Evolutionary conservation across 1,140 invertebrate species (phyloP).

Genomic region (Drusus annulatus): DNA sequence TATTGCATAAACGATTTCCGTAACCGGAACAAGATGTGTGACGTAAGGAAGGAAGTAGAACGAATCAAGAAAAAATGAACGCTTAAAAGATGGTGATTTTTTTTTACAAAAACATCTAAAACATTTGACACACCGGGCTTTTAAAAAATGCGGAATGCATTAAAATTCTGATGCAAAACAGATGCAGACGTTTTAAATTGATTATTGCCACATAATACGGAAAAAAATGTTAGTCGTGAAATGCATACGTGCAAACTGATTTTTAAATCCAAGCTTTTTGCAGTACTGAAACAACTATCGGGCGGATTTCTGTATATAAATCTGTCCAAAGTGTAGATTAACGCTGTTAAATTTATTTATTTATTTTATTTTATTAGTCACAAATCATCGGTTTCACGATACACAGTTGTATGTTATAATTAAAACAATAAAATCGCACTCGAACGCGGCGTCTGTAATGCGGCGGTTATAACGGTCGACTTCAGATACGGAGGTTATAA

Average conservation of each 20-base stretch:
- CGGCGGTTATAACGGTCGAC: too few species aligned
- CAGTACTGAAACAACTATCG: neutral
- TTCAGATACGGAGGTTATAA: too few species aligned
- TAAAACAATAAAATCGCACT: too few species aligned
- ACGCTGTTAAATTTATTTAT: neutral
- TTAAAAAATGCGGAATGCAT: neutral
- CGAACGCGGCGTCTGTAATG: too few species aligned
- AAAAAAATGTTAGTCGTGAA: too few species aligned
- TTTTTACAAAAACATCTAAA: neutral
- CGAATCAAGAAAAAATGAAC: conserved; percentile 3
- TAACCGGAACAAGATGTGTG: conserved; percentile 27
- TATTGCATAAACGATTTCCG: conserved; percentile 9
- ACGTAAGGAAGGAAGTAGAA: conserved; percentile 13
- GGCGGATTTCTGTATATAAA: neutral
- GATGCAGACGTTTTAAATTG: conserved; percentile 8
- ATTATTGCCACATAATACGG: neutral
- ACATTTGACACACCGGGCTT: neutral
- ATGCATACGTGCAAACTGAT: too few species aligned
- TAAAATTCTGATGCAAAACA: neutral
- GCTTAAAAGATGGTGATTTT: too few species aligned
- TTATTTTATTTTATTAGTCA: neutral
- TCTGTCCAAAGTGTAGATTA: conserved; percentile 8
- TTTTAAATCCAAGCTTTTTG: neutral
- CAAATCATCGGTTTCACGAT: conserved; percentile 4
- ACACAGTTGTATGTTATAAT: too few species aligned